A percentile compares a stretch with the other conserved stretches of the same genome.
Conservation (phyloP, 1,140 invertebrate genomes). For the Triops cancriformis region DNA sequence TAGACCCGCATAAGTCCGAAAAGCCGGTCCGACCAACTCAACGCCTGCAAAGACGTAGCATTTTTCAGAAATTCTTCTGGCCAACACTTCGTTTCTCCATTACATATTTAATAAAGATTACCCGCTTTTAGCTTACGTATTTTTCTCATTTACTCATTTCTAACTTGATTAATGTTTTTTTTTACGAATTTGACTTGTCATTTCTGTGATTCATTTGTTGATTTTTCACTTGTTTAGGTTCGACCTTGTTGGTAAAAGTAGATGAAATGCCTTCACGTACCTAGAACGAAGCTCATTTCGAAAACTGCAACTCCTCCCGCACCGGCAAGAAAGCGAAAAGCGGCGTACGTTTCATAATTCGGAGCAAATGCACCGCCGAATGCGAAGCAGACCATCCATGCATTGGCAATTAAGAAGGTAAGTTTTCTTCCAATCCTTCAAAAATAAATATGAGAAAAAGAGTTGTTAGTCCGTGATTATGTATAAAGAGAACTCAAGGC, state of each 20-base stretch:
- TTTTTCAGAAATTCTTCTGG: background rate
- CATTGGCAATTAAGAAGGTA: conserved; percentile 21
- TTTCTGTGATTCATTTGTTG: too few species aligned
- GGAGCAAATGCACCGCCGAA: conserved; percentile 32
- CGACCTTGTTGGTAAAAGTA: too few species aligned
- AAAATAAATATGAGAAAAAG: background rate
- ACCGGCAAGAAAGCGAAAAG: conserved; percentile 35
- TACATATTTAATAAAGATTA: too few species aligned
- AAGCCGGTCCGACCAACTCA: conserved; percentile 36
- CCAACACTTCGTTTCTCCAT: too few species aligned
- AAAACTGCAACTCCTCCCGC: conserved; percentile 33
- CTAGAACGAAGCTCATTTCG: conserved; percentile 35
- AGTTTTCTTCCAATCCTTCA: conserved; percentile 32
- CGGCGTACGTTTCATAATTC: conserved; percentile 31
- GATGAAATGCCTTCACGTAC: conserved; percentile 24
- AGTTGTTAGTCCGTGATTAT: background rate
- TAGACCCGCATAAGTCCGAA: conserved; percentile 35
- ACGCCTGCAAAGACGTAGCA: conserved; percentile 32
- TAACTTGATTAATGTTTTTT: too few species aligned
- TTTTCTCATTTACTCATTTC: too few species aligned
- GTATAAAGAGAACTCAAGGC: background rate
- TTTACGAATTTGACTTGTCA: too few species aligned
- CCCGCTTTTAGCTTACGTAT: too few species aligned
- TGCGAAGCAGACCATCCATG: conserved; percentile 30
- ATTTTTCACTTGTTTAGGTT: too few species aligned